A percentile compares a stretch with the other conserved stretches of the same genome.
Evolutionary conservation across 64 coral and sea anemone species (phyloP).

Genomic region (Montipora sp.): DNA sequence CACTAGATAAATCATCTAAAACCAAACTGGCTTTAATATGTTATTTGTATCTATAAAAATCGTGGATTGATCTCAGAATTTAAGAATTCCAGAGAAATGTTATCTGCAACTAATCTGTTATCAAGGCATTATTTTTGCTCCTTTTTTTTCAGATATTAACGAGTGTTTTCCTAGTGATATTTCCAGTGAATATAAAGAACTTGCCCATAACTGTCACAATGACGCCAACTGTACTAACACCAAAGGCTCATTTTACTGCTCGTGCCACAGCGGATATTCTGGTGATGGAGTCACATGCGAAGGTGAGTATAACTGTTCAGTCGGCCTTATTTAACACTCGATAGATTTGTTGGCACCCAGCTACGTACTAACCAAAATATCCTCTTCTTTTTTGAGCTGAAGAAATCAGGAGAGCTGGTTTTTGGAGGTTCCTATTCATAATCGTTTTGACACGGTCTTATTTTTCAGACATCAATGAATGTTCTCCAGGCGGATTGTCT

Average conservation of each 20-base stretch:
- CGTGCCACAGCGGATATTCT: slow-evolving; percentile 78
- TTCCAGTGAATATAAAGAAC: slow-evolving; percentile 38
- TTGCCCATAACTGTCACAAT: slow-evolving; percentile 75
- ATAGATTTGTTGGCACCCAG: too few relatives aligned
- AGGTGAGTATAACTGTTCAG: slow-evolving; percentile 10
- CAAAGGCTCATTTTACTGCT: slow-evolving; percentile 82
- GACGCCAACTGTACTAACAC: slow-evolving; percentile 91
- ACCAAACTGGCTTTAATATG: too few relatives aligned
- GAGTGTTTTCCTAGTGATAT: slow-evolving; percentile 71
- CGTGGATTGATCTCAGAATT: too few relatives aligned
- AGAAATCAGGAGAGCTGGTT: too few relatives aligned
- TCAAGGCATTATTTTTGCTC: neutral
- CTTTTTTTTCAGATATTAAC: slow-evolving; percentile 47
- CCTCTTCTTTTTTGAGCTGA: too few relatives aligned
- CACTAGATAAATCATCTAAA: too few relatives aligned
- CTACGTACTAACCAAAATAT: too few relatives aligned
- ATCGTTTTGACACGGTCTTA: neutral
- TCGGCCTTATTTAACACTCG: neutral
- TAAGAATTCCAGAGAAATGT: too few relatives aligned
- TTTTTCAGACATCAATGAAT: slow-evolving; percentile 49
- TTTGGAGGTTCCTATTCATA: too few relatives aligned
- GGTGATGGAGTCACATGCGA: slow-evolving; percentile 74
- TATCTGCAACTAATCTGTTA: neutral
- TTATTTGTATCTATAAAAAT: too few relatives aligned
- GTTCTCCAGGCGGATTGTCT: neutral